A percentile compares a stretch with the other conserved stretches of the same genome.
phyloP scores from a whole-genome alignment of 2,888 invertebrate species.

The Leucozona laternaria region DNA sequence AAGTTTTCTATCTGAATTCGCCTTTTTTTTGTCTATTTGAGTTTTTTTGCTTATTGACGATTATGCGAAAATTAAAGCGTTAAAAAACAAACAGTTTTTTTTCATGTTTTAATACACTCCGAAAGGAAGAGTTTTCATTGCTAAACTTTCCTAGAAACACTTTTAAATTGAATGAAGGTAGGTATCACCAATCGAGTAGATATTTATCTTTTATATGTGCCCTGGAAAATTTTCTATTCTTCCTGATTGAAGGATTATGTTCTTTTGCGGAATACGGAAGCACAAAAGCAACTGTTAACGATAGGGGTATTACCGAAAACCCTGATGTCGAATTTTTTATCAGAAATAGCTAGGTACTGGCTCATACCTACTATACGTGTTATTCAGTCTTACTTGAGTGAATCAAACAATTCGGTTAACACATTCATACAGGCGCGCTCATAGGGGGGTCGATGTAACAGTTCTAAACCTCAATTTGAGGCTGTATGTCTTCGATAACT shows the following conservation, averaged over 20 bases:
- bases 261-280: no score
- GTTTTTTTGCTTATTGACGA: conserved; percentile 20
- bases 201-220: background rate
- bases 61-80: conserved; percentile 41
- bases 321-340: no score
- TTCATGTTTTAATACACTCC: background rate
- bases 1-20: conserved; percentile 24
- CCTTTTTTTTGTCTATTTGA: conserved; percentile 11
- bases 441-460: no score
- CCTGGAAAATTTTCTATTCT: background rate
- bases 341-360: no score
- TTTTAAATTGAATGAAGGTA: background rate
- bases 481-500: no score
- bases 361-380: no score
- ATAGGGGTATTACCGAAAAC: no score
- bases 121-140: background rate
- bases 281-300: no score
- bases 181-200: background rate
- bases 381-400: no score
- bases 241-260: background rate
- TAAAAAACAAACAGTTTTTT: background rate
- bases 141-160: background rate
- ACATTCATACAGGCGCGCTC: no score
- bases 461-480: no score
- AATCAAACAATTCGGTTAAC: no score